Conservation (phyloP, 2,888 invertebrate genomes). For the Drosophila falleni region DNA sequence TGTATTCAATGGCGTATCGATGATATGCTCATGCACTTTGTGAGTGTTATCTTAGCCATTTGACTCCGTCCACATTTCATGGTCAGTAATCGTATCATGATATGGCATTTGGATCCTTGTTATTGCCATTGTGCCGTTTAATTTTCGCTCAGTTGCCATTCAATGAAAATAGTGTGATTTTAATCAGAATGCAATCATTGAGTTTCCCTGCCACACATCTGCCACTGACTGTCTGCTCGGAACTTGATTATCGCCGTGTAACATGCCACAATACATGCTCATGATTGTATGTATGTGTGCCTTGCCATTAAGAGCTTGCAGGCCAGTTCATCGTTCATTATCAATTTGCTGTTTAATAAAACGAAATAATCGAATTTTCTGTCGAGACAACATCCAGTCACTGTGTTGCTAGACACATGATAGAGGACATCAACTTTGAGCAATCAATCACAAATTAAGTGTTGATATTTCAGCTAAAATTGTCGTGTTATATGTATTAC, state of each 20-base stretch:
- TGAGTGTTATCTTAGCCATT: slow-evolving; percentile 60
- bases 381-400: slow-evolving; percentile 1
- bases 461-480: background rate
- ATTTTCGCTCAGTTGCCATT: slow-evolving; percentile 51
- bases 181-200: slow-evolving; percentile 72
- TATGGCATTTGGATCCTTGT: slow-evolving; percentile 12
- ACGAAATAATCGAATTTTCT: slow-evolving; percentile 31
- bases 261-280: background rate
- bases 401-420: background rate
- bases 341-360: slow-evolving; percentile 46
- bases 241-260: slow-evolving; percentile 41
- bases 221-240: slow-evolving; percentile 9
- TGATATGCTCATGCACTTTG: slow-evolving; percentile 69
- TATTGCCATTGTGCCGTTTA: slow-evolving; percentile 54
- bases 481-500: background rate
- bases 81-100: background rate
- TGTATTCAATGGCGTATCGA: slow-evolving; percentile 68
- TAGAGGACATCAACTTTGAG: slow-evolving; percentile 1
- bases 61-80: slow-evolving; percentile 23
- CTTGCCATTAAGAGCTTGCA: slow-evolving; percentile 3
- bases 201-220: slow-evolving; percentile 35
- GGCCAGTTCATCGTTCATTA: slow-evolving; percentile 29
- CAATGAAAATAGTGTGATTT: slow-evolving; percentile 64
- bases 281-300: background rate
- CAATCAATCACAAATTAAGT: slow-evolving; percentile 15